These are phyloP conservation scores for Stichopus horrens DNA, from an alignment of 53 echinoderm and acorn worm species.

Conservation along the genomic window DNA sequence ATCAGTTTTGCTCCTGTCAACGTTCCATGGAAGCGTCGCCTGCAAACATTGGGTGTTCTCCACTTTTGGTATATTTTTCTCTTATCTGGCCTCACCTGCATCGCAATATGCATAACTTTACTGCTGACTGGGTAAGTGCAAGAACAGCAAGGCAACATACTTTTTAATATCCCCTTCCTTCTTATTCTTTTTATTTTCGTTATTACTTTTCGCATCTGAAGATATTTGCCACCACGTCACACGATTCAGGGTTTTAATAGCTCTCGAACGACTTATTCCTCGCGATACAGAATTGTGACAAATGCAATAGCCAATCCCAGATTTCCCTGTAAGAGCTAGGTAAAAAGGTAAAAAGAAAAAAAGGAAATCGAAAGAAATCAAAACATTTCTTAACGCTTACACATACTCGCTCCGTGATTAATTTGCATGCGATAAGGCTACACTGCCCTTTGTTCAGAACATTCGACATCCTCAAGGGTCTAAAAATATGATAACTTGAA, in stretches of 20 bases:
- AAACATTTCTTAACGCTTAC: too few relatives aligned
- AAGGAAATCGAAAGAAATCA: too few relatives aligned
- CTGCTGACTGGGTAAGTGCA: conserved; percentile 54
- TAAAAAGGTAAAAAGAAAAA: too few relatives aligned
- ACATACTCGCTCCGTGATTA: too few relatives aligned
- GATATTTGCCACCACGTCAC: background rate
- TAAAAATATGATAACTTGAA: too few relatives aligned
- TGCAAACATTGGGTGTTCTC: conserved; percentile 66
- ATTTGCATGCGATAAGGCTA: too few relatives aligned
- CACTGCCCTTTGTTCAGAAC: too few relatives aligned
- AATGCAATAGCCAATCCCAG: too few relatives aligned
- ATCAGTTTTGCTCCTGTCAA: conserved; percentile 69
- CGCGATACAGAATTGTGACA: too few relatives aligned
- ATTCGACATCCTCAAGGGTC: too few relatives aligned
- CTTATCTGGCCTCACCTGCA: conserved; percentile 44
- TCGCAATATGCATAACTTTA: conserved; percentile 43
- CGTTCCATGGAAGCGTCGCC: conserved; percentile 71
- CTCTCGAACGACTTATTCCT: background rate
- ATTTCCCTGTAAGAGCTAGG: too few relatives aligned
- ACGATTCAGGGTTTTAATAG: background rate
- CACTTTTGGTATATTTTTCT: conserved; percentile 70
- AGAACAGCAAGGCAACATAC: too few relatives aligned
- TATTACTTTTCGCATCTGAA: background rate
- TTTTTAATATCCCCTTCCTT: background rate
- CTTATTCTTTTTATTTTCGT: background rate